Evolutionary conservation across 2,888 invertebrate genomes (phyloP).

Genomic region (Caenorhabditis afra): DNA sequence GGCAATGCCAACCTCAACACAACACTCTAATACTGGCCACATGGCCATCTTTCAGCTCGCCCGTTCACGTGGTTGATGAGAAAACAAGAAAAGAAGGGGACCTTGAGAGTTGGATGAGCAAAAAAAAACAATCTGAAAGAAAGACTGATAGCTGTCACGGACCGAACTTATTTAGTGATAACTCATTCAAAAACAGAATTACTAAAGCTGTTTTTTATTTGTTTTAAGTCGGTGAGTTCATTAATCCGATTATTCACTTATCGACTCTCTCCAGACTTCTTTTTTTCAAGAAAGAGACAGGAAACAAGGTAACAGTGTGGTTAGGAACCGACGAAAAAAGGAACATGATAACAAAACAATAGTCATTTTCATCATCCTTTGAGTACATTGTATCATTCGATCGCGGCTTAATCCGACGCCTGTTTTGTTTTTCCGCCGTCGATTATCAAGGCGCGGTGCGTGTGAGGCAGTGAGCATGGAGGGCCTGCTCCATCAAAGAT

Average conservation of each 20-base stretch:
- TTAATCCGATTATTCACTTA: no score
- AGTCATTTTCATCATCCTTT: slow-evolving; percentile 37
- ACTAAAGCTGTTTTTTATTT: neutral
- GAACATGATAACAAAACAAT: slow-evolving; percentile 41
- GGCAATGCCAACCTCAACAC: slow-evolving; percentile 5
- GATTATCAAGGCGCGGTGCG: neutral
- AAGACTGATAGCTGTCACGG: no score
- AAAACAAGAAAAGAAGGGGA: no score
- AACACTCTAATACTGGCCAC: slow-evolving; percentile 30
- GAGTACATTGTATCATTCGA: slow-evolving; percentile 39
- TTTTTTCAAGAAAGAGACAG: neutral
- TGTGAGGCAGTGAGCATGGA: neutral
- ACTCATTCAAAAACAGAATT: neutral
- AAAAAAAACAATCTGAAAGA: no score
- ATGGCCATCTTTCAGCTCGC: slow-evolving; percentile 6
- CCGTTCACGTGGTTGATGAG: neutral
- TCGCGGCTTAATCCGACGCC: slow-evolving; percentile 19
- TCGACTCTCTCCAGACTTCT: neutral
- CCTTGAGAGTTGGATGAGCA: no score
- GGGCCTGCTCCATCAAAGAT: neutral
- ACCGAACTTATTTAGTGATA: neutral
- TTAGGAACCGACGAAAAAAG: neutral
- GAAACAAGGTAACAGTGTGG: neutral
- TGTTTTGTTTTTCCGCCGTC: slow-evolving; percentile 28
- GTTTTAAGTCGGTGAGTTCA: no score